Evolutionary conservation across 2,888 invertebrate species (phyloP), one percentile per base, ranked within the genome.

Genomic region (Frankliniella fusca): DNA sequence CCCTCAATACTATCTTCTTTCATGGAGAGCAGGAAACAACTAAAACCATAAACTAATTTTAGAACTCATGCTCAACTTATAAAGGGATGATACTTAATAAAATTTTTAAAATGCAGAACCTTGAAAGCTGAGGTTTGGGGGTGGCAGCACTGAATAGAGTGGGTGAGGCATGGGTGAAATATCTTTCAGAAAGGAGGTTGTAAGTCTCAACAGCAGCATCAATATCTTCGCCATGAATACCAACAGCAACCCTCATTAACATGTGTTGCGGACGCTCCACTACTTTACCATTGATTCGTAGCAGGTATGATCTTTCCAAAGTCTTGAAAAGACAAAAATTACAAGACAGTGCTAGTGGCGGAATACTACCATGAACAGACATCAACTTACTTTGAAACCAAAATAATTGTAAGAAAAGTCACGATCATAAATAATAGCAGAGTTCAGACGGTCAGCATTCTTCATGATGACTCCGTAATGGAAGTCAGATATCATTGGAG

Each of bases 361-460:
- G 48, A 23, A 81, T 61, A 81, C 11, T 65, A 65, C 12, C 80
- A 48, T 48, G 49, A 15, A 20, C 48, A 27, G 54, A 20, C 49
- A n/a, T n/a, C 38, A 65, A 81, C 70, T 50, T 85, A 88, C 89
- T 89, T 98, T 99, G 87, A 99, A 99, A n/a, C 99, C 99, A 90
- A 99, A 99, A 88, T 97, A 99, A 87, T 97, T 98, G 89, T 98
- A 99, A 83, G 92, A 94, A 88, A 96, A 99, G 89, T 99, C 99
- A 85, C 99, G 92, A 87, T 98, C 97, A 88, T 99, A 98, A 76
- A 98, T 96, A 85, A 99, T 97, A 28, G 97, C 94, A 0, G 98
- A 97, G 88, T 99, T 97, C 81, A 99, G 89, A 84, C 92, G 91
- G 86, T 97, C 96, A n/a, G 96, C 94, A 89, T 99, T 92, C 83